These are phyloP conservation scores for Spheniscus mendiculus DNA, from an alignment of 2,113 vertebrate species.

Conservation along the genomic window DNA sequence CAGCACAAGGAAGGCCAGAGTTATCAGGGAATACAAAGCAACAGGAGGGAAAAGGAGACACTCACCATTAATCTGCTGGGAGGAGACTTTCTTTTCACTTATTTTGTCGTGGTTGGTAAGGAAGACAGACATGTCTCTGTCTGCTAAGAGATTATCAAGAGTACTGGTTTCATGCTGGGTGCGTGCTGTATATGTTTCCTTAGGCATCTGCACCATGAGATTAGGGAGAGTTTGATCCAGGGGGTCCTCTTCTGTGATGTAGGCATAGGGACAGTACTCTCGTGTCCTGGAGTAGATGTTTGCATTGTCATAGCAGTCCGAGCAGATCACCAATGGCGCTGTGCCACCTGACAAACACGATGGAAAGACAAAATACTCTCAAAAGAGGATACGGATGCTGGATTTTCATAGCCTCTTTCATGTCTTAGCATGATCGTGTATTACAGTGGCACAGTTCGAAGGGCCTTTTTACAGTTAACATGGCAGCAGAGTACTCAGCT, in stretches of 20 bases:
- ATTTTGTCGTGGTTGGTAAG: constrained; percentile 77
- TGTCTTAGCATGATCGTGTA: not conserved
- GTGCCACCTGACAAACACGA: constrained; percentile 57
- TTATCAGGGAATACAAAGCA: not conserved
- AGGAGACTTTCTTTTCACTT: constrained; percentile 66
- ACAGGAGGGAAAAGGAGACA: not conserved
- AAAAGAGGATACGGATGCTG: not conserved
- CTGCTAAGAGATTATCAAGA: constrained; percentile 75
- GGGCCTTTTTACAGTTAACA: not conserved
- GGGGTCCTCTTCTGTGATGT: constrained; percentile 85
- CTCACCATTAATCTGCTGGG: constrained; percentile 79
- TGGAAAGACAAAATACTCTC: not conserved
- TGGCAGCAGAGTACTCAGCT: not conserved
- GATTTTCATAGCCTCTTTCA: not conserved
- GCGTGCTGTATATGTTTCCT: constrained; percentile 61
- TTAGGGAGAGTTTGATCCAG: constrained; percentile 81
- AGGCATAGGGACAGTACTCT: constrained; percentile 92
- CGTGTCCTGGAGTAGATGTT: constrained; percentile 92
- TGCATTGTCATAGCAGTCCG: constrained; percentile 95
- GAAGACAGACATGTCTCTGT: constrained; percentile 77
- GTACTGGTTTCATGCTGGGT: constrained; percentile 65
- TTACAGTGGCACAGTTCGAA: not conserved
- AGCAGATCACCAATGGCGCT: constrained; percentile 88
- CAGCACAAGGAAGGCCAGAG: not conserved
- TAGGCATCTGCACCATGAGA: constrained; percentile 75